Base-by-base conservation (phyloP, 2,797 vertebrate genomes). In the Sciurus carolinensis region DNA sequence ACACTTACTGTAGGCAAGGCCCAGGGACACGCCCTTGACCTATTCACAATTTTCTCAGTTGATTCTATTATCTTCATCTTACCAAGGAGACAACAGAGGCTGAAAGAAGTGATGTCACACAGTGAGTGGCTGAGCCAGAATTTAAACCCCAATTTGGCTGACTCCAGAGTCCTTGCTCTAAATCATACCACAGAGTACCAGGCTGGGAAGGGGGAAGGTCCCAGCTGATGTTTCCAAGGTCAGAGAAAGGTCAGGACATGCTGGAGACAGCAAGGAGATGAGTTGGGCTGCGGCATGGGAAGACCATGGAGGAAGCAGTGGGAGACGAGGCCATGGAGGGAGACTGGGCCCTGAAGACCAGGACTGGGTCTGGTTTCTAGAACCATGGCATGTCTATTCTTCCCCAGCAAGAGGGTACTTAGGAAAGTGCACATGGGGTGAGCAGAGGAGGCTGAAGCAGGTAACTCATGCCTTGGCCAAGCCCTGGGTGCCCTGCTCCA, bases 81-180 rank as follows among this genome's bases (percentile, higher is more conserved):
- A 80, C 52, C 39, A 59, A 83, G 66, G 59, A 82, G 12, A 90
- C 13, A 28, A 15, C 0, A 67, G 57, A 42, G 42, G 93, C 83
- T 28, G 14, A 42, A 80, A 28, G 47, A 69, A 86, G 59, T 66
- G 89, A 93, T 4, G 8, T 89, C 94, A 96, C 76, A 69, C 14
- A 30, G 67, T 64, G 44, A 39, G n/a, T 36, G 44, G 75, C 79
- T 33, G 54, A 67, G 86, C 50, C 73, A 86, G 73, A 93, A 81
- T 59, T 52, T 39, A 87, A 95, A 88, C 57, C 57, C 64, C 33
- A 22, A 5, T 73, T 57, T 73, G 72, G 71, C 91, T 30, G 59
- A 80, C 80, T 47, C 81, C 50, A 64, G 95, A 91, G 62, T 64
- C 42, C 44, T 79, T 64, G 50, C 91, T 90, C 69, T 88, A 87